Evolutionary conservation across 1,140 invertebrate species (phyloP), one percentile per base, ranked within the genome.

Genomic region (Lepidurus couesii): DNA sequence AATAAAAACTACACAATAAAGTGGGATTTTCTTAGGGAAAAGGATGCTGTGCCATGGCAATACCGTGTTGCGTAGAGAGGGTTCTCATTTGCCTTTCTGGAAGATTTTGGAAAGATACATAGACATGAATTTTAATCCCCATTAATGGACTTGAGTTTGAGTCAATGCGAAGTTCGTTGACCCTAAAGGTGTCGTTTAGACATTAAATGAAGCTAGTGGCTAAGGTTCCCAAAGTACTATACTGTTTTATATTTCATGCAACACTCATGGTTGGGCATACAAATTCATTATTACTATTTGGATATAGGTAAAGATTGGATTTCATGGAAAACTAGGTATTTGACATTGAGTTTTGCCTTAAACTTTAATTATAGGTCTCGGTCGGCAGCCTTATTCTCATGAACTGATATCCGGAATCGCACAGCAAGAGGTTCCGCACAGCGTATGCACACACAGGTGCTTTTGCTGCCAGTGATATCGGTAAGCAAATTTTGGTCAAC

Each of bases 61-160:
- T 34, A 34, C 34, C 3, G 34, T 34, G 34, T 2, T 34, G 2
- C 3, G 34, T 2, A 34, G 3, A 34, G 3, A 3, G 1, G 34
- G 34, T 34, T 34, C 34, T 65, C 77, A 78, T 78, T 78, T 78
- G 73, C 34, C 42, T 73, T 13, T 9, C 7, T 2, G 43, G 34
- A 73, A 34, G n/a, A 44, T 26, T 43, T 43, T 24, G 24, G 34
- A 74, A 74, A 8, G 42, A 21, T 44, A 76, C 1, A 26, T 26
- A 44, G 2, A 53, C 34, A 77, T 73, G 34, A 53, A 77, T n/a
- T 16, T 65, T 44, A 1, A 24, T 26, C 7, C 47, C 43, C 11
- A 11, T 44, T 53, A 7, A n/a, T 65, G 1, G 5, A 75, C 24
- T 24, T 7, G 26, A 26, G 26, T 1, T 26, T 26, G 34, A 34